Conservation (phyloP, 2,888 invertebrate genomes). For the Germaria angustata region DNA sequence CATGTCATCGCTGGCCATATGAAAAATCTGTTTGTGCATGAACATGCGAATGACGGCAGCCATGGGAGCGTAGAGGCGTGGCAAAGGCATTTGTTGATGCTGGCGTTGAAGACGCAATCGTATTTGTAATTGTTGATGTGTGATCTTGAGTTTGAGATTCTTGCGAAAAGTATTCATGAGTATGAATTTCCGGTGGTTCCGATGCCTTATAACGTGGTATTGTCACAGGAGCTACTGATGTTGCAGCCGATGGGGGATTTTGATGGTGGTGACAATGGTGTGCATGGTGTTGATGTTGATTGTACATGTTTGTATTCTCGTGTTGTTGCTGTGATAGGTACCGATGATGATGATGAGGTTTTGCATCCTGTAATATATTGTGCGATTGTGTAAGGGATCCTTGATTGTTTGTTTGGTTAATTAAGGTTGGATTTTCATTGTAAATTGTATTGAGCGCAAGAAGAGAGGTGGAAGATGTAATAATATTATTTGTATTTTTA, state of each 20-base stretch:
- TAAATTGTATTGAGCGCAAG: slow-evolving; percentile 56
- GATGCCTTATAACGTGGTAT: slow-evolving; percentile 49
- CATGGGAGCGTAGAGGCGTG: slow-evolving; percentile 60
- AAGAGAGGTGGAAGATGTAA: slow-evolving; percentile 53
- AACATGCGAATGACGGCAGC: slow-evolving; percentile 68
- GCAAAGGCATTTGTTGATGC: slow-evolving; percentile 12
- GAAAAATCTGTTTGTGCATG: slow-evolving; percentile 73
- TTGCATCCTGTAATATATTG: slow-evolving; percentile 24
- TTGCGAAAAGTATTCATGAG: slow-evolving; percentile 60
- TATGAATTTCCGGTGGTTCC: slow-evolving; percentile 62
- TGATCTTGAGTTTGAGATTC: slow-evolving; percentile 59
- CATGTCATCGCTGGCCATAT: slow-evolving; percentile 70
- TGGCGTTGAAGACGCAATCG: slow-evolving; percentile 33
- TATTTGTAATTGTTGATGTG: slow-evolving; percentile 49
- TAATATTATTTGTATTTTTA: slow-evolving; percentile 59
- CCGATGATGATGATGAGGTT: slow-evolving; percentile 14
- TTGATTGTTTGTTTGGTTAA: slow-evolving; percentile 43
- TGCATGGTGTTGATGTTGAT: slow-evolving; percentile 45
- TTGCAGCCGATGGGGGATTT: slow-evolving; percentile 30
- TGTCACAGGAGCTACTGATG: slow-evolving; percentile 38
- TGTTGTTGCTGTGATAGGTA: slow-evolving; percentile 11
- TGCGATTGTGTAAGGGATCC: slow-evolving; percentile 37
- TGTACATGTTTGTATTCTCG: slow-evolving; percentile 8
- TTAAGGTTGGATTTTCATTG: slow-evolving; percentile 52
- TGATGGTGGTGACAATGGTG: slow-evolving; percentile 58